A percentile compares a stretch with the other conserved stretches of the same genome.
Conservation (phyloP, 2,113 vertebrate species). For the Balaeniceps rex region DNA sequence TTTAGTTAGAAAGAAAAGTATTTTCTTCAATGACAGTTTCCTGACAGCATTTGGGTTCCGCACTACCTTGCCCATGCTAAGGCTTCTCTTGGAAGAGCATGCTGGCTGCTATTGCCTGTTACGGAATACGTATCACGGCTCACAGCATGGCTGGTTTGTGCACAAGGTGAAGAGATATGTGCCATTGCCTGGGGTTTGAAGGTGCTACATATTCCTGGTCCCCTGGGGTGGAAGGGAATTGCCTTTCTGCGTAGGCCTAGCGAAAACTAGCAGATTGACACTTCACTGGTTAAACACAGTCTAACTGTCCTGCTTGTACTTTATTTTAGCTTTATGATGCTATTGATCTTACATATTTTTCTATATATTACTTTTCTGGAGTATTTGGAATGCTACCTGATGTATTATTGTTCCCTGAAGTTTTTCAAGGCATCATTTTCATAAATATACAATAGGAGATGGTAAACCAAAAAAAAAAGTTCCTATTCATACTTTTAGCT, state of each 20-base stretch:
- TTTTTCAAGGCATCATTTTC: conserved; percentile 54
- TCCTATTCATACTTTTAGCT: conserved; percentile 53
- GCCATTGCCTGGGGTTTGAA: not conserved
- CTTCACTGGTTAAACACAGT: not conserved
- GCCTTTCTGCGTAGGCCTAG: not conserved
- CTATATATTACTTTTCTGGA: not conserved
- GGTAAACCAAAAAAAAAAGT: conserved; percentile 19
- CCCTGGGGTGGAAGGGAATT: not conserved
- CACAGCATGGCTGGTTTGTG: not conserved
- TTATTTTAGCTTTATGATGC: conserved; percentile 3
- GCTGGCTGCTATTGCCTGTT: not conserved
- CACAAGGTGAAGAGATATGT: not conserved
- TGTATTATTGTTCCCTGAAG: conserved; percentile 17
- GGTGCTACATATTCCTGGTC: not conserved
- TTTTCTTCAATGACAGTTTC: not conserved
- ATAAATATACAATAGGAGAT: conserved; percentile 51
- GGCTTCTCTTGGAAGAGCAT: not conserved
- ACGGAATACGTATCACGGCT: not conserved
- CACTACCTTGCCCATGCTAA: not conserved
- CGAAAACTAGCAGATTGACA: not conserved
- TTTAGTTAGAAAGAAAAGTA: not conserved
- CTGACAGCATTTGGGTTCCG: not conserved
- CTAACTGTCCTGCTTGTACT: not conserved
- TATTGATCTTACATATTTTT: not conserved
- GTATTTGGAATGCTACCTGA: conserved; percentile 4